Base-by-base conservation (phyloP, 2,113 vertebrate species). In the Pseudopodoces humilis region DNA sequence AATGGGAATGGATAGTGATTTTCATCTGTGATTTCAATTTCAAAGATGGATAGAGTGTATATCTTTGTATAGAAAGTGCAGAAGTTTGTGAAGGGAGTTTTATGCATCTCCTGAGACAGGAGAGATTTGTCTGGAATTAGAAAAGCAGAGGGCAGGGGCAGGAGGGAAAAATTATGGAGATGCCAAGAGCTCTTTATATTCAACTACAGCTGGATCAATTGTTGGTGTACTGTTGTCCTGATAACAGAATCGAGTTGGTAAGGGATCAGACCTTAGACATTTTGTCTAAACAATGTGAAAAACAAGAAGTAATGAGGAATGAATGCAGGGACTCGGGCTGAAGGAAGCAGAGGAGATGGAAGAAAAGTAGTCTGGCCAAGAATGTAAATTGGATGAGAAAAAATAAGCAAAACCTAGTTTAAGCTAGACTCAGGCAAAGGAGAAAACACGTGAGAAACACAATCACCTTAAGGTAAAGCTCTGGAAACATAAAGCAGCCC, bases 11-110 rank as follows among this genome's bases (percentile, higher is more conserved):
- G 58, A 79, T 33, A 75, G 31, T 46, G 69, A 92, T 95, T 95
- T 89, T 92, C 72, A 76, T 82, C 79, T 65, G 18, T 75, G 75
- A 92, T 91, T 92, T 91, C 88, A 88, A 35, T 94, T 96, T 94
- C 83, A 94, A 88, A 94, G 71, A 86, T 0, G 1, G 46, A 88
- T 84, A 83, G 63, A 44, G 16, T 35, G 33, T 28, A 63, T 88
- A 83, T 78, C 56, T 81, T 59, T 55, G n/a, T 75, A 64, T 10
- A 56, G n/a, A 86, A 93, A 88, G 28, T 64, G 20, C 27, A 84
- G 77, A 81, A 88, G 19, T 86, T 92, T 84, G 56, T 31, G 30
- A 63, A 81, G 13, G n/a, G 62, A 82, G 30, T 82, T 93, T 88
- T 93, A 91, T 88, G 20, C 22, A 41, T 81, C 92, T 86, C 90